Evolutionary conservation across 2,888 invertebrate species (phyloP).

Genomic region (Girardia tigrina): DNA sequence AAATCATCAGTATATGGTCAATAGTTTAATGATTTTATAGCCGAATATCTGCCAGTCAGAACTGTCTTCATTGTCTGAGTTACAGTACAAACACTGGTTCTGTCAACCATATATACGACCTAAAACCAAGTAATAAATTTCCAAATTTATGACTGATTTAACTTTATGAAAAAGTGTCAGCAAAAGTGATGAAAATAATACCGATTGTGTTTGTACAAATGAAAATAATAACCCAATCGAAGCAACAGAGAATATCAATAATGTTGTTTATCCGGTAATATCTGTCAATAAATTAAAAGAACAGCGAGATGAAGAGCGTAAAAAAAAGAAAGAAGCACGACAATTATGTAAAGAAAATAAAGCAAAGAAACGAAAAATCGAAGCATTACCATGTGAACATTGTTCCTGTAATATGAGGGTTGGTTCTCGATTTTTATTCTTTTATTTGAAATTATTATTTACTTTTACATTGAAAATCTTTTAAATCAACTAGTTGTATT

Average conservation of each 20-base stretch:
- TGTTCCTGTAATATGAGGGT: constrained; percentile 13
- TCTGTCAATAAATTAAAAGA: background rate
- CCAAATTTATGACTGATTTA: too few species aligned
- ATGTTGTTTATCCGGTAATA: background rate
- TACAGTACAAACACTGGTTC: constrained; percentile 31
- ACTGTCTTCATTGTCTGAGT: background rate
- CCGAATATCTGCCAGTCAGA: too few species aligned
- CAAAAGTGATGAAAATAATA: too few species aligned
- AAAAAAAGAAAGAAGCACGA: background rate
- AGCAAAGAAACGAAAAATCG: background rate
- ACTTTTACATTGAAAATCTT: too few species aligned
- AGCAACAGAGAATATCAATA: background rate
- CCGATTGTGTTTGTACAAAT: too few species aligned
- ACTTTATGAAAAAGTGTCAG: too few species aligned
- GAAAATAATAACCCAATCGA: background rate
- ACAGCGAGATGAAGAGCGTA: background rate
- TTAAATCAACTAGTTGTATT: too few species aligned
- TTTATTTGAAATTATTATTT: too few species aligned
- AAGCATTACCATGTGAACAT: background rate
- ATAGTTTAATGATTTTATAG: too few species aligned
- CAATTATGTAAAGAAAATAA: constrained; percentile 16
- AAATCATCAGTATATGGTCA: too few species aligned
- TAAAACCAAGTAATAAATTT: background rate
- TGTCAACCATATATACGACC: constrained; percentile 32
- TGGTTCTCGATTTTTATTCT: too few species aligned